Evolutionary conservation across 2,888 invertebrate species (phyloP), one percentile per base, ranked within the genome.

Genomic region (Troides oblongomaculatus): DNA sequence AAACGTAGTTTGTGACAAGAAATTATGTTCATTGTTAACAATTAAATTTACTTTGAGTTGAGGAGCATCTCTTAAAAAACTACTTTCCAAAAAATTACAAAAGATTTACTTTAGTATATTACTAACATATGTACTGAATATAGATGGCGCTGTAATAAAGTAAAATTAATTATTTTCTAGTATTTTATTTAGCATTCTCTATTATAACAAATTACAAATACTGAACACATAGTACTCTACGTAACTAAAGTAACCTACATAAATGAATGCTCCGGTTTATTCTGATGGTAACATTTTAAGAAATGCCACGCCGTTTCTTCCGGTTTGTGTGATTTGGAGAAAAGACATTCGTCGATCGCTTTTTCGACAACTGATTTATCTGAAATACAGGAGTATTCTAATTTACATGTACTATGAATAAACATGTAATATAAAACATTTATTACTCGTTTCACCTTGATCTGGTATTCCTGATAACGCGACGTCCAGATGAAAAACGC

Each of bases 271-370:
- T 62, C 69, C 1, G 72, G 71, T n/a, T 70, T 57, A 7, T 53
- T 63, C 0, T 2, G 23, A 23, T 78, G 76, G 62, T 79, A 82
- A 69, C 88, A 88, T 71, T 72, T 78, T 0, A 83, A 68, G 21
- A 80, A 88, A 0, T 73, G 36, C 78, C 81, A 85, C 0, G 87
- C 87, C 0, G 81, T 86, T 0, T 84, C 81, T 0, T 65, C 25
- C 0, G 87, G 80, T 18, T 74, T 75, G 5, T 75, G 67, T 0
- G 72, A 62, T 25, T 68, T 78, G 10, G 65, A 65, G 30, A 72
- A 81, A 4, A 88, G 71, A 59, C 88, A 88, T 4, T 61, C 50
- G 43, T 85, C 78, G 30, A 87, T 82, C 5, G 74, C n/a, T 18
- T 70, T 68, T 43, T 81, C 82, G 0, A 81, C 77, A 0, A 23